A percentile compares a stretch with the other conserved stretches of the same genome.
Conservation (phyloP, 2,797 vertebrate species). For the Rhinophrynus dorsalis region DNA sequence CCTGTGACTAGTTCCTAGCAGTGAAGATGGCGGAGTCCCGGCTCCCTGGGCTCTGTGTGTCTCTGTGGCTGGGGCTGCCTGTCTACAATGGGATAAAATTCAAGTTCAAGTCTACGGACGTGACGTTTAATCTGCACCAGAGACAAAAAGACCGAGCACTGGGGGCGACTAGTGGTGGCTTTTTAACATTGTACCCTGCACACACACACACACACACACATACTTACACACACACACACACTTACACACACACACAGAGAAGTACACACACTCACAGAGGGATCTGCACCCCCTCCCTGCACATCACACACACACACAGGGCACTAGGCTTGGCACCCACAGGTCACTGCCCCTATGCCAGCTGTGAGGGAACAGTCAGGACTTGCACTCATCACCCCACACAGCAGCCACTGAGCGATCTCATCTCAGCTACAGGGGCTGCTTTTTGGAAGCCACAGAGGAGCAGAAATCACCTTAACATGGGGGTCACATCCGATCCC, state of each 20-base stretch:
- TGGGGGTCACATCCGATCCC: too few relatives aligned
- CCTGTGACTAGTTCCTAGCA: slow-evolving; percentile 77
- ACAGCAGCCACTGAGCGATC: too few relatives aligned
- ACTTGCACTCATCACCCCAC: too few relatives aligned
- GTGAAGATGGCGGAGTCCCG: slow-evolving; percentile 88
- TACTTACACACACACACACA: slow-evolving; percentile 47
- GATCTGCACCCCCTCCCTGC: too few relatives aligned
- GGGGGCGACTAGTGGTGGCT: slow-evolving; percentile 99
- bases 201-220: slow-evolving; percentile 67
- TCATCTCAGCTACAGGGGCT: too few relatives aligned
- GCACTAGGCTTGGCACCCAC: too few relatives aligned
- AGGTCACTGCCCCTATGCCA: too few relatives aligned
- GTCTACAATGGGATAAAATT: slow-evolving; percentile 96
- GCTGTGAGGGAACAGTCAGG: too few relatives aligned
- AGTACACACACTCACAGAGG: too few relatives aligned
- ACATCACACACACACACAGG: too few relatives aligned
- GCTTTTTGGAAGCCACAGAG: too few relatives aligned
- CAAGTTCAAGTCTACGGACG: slow-evolving; percentile 99
- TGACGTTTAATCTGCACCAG: slow-evolving; percentile 98
- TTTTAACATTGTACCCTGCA: slow-evolving; percentile 86
- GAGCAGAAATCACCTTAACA: too few relatives aligned
- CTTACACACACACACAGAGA: neutral
- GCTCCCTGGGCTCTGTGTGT: slow-evolving; percentile 84
- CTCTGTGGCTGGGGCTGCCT: slow-evolving; percentile 94
- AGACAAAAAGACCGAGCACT: slow-evolving; percentile 94